These are phyloP conservation scores for Stichopus chloronotus DNA, from an alignment of 35 echinoderm and acorn worm genomes.

Conservation along the genomic window DNA sequence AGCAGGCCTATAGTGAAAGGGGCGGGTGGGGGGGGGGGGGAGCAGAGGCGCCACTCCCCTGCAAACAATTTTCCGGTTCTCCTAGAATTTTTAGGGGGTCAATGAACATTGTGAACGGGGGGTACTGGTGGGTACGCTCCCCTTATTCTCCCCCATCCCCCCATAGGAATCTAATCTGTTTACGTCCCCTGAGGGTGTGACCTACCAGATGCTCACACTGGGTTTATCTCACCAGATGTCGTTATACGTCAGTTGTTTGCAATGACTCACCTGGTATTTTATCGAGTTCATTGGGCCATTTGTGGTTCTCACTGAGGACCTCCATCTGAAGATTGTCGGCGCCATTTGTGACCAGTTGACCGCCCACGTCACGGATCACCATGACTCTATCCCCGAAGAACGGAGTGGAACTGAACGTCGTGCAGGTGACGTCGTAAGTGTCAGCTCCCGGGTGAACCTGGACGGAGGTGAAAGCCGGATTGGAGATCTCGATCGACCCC, in stretches of 20 bases:
- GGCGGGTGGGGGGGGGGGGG: too few species aligned
- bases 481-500: constrained; percentile 46
- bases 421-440: constrained; percentile 64
- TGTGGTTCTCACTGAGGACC: constrained; percentile 40
- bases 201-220: not conserved
- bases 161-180: too few species aligned
- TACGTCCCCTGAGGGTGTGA: not conserved
- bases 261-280: constrained; percentile 81
- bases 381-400: constrained; percentile 53
- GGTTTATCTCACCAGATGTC: too few species aligned
- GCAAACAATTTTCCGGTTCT: too few species aligned
- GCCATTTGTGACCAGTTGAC: constrained; percentile 19
- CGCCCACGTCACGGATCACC: constrained; percentile 73
- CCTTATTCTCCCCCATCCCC: too few species aligned
- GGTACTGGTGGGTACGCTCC: too few species aligned
- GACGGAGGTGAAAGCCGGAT: constrained; percentile 65
- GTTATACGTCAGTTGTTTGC: not conserved
- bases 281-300: constrained; percentile 86
- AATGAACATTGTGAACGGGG: too few species aligned
- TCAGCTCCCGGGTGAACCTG: constrained; percentile 43
- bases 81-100: too few species aligned
- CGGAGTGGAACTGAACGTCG: constrained; percentile 71
- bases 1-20: not conserved
- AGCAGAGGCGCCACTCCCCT: not conserved
- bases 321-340: constrained; percentile 50